Evolutionary conservation across 2,797 vertebrate genomes (phyloP).

Genomic region (Perdix hodgsoniae): DNA sequence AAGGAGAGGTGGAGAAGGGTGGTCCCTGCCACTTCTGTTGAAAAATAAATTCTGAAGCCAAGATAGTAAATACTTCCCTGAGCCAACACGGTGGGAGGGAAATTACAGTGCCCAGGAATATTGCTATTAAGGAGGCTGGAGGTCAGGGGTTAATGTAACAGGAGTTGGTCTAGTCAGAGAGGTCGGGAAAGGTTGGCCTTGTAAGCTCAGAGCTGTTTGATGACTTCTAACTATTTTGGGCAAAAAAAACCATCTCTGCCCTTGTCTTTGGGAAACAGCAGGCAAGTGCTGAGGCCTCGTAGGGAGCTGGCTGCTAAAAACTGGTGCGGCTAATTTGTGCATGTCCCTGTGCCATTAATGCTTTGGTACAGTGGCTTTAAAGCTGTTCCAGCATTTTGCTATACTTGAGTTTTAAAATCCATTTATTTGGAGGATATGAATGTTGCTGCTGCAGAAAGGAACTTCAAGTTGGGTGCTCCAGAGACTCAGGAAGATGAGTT

Average conservation of each 20-base stretch:
- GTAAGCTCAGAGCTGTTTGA: slow-evolving; percentile 68
- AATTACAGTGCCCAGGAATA: slow-evolving; percentile 74
- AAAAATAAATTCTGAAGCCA: slow-evolving; percentile 82
- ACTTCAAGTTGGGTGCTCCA: background rate
- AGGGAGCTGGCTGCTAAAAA: slow-evolving; percentile 61
- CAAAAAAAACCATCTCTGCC: slow-evolving; percentile 77
- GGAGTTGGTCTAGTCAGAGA: slow-evolving; percentile 81
- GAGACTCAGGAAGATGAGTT: background rate
- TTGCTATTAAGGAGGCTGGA: slow-evolving; percentile 73
- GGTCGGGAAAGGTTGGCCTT: slow-evolving; percentile 74
- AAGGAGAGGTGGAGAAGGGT: slow-evolving; percentile 76
- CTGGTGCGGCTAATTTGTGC: background rate
- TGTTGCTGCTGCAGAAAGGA: background rate
- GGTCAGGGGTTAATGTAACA: slow-evolving; percentile 85
- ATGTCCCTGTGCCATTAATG: background rate
- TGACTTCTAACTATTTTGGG: slow-evolving; percentile 80
- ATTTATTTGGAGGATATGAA: background rate
- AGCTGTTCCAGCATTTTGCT: background rate
- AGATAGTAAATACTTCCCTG: slow-evolving; percentile 80
- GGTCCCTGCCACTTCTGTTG: slow-evolving; percentile 81
- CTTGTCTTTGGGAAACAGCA: slow-evolving; percentile 66
- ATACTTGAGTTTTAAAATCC: background rate
- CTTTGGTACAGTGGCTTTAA: slow-evolving; percentile 64
- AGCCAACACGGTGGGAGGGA: slow-evolving; percentile 76
- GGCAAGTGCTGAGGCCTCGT: slow-evolving; percentile 66